Conservation (phyloP, 1,140 invertebrate species). For the Eufriesea mexicana region DNA sequence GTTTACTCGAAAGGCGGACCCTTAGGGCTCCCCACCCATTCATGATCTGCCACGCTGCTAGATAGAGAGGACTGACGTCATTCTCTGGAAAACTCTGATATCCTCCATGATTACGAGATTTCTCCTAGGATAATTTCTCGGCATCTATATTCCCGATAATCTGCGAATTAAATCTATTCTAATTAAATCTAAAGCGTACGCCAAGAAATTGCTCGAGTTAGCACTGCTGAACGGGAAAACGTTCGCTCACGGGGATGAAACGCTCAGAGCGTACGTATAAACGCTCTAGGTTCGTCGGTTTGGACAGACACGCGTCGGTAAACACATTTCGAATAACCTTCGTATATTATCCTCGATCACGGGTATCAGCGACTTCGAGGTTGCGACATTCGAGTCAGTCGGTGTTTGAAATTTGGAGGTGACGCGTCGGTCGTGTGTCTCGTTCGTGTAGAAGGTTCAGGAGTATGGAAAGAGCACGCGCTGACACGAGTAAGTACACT, state of each 20-base stretch:
- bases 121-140: neutral
- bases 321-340: neutral
- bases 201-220: too few relatives aligned
- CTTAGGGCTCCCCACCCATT: constrained; percentile 74
- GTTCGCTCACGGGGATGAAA: too few relatives aligned
- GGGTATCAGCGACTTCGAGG: neutral
- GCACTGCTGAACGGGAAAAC: too few relatives aligned
- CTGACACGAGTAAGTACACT: neutral
- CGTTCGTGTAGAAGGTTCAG: neutral
- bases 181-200: too few relatives aligned
- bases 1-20: constrained; percentile 76
- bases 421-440: neutral
- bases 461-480: constrained; percentile 12
- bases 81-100: constrained; percentile 1
- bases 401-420: neutral
- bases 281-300: too few relatives aligned
- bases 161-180: too few relatives aligned
- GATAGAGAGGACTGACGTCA: constrained; percentile 22
- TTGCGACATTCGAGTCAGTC: neutral
- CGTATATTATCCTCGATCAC: neutral
- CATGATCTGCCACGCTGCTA: constrained; percentile 65
- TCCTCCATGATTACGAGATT: neutral
- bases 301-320: neutral
- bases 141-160: neutral
- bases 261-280: too few relatives aligned